phyloP scores from a whole-genome alignment of 2,888 invertebrate genomes.

The Cephus nigrinus region DNA sequence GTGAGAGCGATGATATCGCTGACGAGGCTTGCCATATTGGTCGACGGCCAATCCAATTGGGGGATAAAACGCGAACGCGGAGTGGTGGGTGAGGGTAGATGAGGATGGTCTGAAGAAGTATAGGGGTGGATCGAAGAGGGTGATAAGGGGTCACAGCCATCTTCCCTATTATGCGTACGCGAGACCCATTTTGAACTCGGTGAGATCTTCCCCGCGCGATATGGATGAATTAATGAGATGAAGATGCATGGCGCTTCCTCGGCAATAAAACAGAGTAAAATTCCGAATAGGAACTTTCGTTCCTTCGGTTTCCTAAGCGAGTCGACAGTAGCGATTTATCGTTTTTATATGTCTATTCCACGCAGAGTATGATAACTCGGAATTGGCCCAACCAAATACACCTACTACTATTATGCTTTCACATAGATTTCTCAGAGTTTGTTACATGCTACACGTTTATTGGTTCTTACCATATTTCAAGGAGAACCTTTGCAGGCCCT shows the following conservation, averaged over 20 bases:
- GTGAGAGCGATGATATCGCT: conserved; percentile 58
- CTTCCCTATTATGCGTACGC: conserved; percentile 49
- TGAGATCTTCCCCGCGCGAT: conserved; percentile 6
- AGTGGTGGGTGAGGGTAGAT: conserved; percentile 48
- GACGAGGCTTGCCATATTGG: conserved; percentile 63
- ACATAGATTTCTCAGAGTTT: too few relatives aligned
- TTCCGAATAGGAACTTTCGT: background rate
- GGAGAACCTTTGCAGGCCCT: too few relatives aligned
- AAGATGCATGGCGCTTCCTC: conserved; percentile 36
- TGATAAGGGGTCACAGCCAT: conserved; percentile 54
- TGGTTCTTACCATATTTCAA: too few relatives aligned
- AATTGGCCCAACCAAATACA: conserved; percentile 29
- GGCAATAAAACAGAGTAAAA: conserved; percentile 34
- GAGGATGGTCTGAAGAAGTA: too few relatives aligned
- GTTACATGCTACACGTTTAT: too few relatives aligned
- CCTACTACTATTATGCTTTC: background rate
- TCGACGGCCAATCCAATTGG: conserved; percentile 60
- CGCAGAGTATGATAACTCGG: conserved; percentile 42
- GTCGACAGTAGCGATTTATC: conserved; percentile 35
- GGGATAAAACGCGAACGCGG: conserved; percentile 6
- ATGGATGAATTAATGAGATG: conserved; percentile 32
- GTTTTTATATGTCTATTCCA: conserved; percentile 35
- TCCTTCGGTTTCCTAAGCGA: conserved; percentile 1
- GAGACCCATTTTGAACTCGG: conserved; percentile 19
- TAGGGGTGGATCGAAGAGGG: conserved; percentile 26